Base-by-base conservation (phyloP, 1,140 invertebrate species). In the Drosophila pseudoobscura region DNA sequence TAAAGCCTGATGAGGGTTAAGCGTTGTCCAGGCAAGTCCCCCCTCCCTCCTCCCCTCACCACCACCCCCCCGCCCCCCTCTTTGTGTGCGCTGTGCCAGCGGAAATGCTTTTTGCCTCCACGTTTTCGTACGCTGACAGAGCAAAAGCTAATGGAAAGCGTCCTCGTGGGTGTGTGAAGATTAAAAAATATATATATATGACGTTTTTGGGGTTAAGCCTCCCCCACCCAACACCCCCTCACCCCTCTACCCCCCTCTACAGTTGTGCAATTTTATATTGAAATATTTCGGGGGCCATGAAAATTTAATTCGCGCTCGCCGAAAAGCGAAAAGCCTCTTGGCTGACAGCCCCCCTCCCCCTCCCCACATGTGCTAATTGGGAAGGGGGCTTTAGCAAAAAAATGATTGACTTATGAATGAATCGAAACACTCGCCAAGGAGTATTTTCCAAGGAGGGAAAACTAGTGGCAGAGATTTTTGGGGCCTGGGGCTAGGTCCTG, bases 1-100 rank as follows among this genome's bases (percentile, higher is more conserved):
- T 77, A 77, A 77, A 77, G 74, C 74, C 74, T 77, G 75, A 77
- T 77, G 75, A 77, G 75, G 74, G 75, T 77, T 75, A 75, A 75
- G 71, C 72, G 70, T 61, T 70, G 54, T 52, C 74, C 65, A 55
- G 13, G 2, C 26, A 29, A 6, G n/a, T n/a, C n/a, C 6, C 3
- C 26, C 26, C 6, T 0, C 6, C 26, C 6, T 17, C 17, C 15
- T 0, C 15, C 15, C 17, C 17, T n/a, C n/a, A n/a, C n/a, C n/a
- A n/a, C 17, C 17, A 17, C 1, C 17, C 17, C 0, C 17, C 17
- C 17, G 1, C 17, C 29, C 29, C 29, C 31, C 31, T 9, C 35
- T 39, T 5, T 54, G 13, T 54, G 60, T 63, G 29, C 64, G 71
- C 72, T 75, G 71, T 66, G 71, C 71, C 71, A 75, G 72, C 72